Percentiles rank a stretch among this genome's conserved stretches.
Conservation (phyloP, 2,113 vertebrate genomes). For the Leucopsar rothschildi region DNA sequence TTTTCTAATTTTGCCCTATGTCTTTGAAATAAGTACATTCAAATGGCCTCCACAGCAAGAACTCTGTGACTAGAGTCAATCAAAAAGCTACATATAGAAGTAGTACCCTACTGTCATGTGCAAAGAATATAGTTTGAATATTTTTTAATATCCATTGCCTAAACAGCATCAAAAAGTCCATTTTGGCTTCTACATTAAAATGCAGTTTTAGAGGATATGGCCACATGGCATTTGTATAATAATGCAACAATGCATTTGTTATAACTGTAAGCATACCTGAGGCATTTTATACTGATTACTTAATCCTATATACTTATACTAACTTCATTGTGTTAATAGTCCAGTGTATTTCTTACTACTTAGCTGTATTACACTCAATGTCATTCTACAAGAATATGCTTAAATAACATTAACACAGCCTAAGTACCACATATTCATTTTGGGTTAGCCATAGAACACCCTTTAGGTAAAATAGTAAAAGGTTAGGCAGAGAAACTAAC, state of each 20-base stretch:
- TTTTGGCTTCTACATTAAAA: background rate
- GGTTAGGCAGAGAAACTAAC: background rate
- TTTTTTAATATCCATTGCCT: background rate
- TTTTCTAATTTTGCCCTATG: background rate
- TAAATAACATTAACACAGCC: background rate
- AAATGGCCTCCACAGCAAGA: background rate
- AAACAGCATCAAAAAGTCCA: background rate
- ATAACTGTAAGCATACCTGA: background rate
- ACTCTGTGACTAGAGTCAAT: background rate
- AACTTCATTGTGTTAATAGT: background rate
- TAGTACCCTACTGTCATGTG: background rate
- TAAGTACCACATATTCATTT: background rate
- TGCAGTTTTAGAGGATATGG: background rate
- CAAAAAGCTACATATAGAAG: background rate
- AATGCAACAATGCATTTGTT: background rate
- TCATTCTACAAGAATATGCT: background rate
- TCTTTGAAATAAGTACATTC: background rate
- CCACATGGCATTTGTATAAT: background rate
- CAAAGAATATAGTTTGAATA: background rate
- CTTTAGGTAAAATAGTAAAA: background rate
- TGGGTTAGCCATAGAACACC: background rate
- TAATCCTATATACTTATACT: background rate
- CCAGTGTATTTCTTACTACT: background rate
- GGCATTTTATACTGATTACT: background rate
- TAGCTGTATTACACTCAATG: background rate